These are phyloP conservation scores for Amiota communis DNA, from an alignment of 2,888 invertebrate genomes.

Conservation along the genomic window DNA sequence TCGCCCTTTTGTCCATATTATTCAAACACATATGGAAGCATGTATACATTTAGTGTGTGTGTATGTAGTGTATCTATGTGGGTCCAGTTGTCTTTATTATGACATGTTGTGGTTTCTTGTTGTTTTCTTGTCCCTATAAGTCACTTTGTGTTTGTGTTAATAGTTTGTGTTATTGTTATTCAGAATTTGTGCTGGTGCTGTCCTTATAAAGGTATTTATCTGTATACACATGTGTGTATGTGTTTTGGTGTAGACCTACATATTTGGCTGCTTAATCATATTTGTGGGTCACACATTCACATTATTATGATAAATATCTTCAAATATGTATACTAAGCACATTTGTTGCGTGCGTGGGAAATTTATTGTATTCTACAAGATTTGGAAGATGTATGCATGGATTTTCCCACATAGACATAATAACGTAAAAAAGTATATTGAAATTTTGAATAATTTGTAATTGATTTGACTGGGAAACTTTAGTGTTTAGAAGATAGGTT, in stretches of 20 bases:
- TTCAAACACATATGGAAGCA: constrained; percentile 44
- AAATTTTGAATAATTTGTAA: no score
- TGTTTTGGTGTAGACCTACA: constrained; percentile 51
- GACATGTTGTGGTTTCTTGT: constrained; percentile 62
- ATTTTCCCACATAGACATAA: background rate
- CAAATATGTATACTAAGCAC: constrained; percentile 43
- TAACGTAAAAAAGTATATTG: no score
- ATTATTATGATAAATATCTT: constrained; percentile 52
- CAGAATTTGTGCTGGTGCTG: no score
- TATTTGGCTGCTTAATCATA: constrained; percentile 52
- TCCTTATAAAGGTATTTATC: background rate
- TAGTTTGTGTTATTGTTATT: constrained; percentile 31
- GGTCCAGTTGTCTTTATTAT: constrained; percentile 50
- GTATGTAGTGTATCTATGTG: background rate
- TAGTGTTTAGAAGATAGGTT: no score
- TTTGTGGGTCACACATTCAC: constrained; percentile 33
- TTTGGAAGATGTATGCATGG: constrained; percentile 12
- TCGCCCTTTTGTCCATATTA: constrained; percentile 22
- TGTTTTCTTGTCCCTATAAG: constrained; percentile 46
- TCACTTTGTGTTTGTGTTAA: constrained; percentile 43
- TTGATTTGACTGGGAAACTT: no score
- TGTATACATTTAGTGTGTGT: background rate
- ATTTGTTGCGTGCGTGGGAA: constrained; percentile 56
- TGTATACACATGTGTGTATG: constrained; percentile 25
- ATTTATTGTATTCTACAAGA: constrained; percentile 8